Percentiles rank a stretch among this genome's conserved stretches.
Evolutionary conservation across 2,113 vertebrate genomes (phyloP).

Genomic region (Sula dactylatra): DNA sequence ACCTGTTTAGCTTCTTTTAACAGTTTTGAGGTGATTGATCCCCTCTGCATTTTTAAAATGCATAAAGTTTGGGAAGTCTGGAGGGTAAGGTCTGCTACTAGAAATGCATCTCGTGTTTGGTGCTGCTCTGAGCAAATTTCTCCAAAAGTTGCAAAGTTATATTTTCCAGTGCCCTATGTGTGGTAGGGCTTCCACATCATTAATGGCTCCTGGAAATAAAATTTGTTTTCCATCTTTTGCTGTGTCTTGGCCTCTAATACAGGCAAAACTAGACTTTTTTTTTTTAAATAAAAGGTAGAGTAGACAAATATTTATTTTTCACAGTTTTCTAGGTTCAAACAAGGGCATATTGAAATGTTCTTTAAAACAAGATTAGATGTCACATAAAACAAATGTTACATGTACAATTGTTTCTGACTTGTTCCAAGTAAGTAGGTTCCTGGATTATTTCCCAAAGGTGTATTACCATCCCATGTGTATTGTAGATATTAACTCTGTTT

Average conservation of each 20-base stretch:
- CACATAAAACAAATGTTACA: not conserved
- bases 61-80: not conserved
- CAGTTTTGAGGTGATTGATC: not conserved
- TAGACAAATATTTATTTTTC: not conserved
- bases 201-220: not conserved
- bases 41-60: not conserved
- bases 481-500: not conserved
- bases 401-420: not conserved
- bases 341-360: not conserved
- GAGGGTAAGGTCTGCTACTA: not conserved
- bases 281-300: not conserved
- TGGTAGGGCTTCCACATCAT: not conserved
- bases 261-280: not conserved
- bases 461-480: not conserved
- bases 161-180: not conserved
- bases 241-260: not conserved
- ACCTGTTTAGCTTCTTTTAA: not conserved
- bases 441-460: not conserved
- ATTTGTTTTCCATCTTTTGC: not conserved
- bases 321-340: not conserved
- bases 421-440: not conserved
- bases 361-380: not conserved
- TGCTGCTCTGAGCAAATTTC: not conserved
- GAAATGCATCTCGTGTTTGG: not conserved
- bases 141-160: not conserved